Conservation (phyloP, 2,113 vertebrate genomes). For the Sphyrna mokarran region DNA sequence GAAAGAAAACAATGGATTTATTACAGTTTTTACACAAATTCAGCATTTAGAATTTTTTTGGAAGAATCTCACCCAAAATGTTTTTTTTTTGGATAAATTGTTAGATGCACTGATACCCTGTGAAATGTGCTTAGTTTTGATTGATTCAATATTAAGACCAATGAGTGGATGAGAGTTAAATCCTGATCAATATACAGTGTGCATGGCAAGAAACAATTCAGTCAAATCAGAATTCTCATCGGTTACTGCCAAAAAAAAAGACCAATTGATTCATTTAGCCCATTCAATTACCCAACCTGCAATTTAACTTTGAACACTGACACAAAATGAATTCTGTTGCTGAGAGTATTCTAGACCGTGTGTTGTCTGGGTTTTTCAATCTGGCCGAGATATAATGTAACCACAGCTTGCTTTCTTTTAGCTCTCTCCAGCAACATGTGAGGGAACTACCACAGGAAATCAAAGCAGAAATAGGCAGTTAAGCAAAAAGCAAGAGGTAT, state of each 20-base stretch:
- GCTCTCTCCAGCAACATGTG: background rate
- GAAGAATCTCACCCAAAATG: too few relatives aligned
- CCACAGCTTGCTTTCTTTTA: background rate
- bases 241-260: background rate
- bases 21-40: too few relatives aligned
- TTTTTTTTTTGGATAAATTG: background rate
- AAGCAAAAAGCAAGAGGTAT: background rate
- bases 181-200: too few relatives aligned
- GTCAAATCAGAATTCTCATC: background rate
- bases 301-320: background rate
- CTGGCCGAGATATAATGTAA: background rate
- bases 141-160: background rate
- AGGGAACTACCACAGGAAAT: background rate
- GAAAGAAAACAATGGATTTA: too few relatives aligned
- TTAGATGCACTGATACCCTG: background rate
- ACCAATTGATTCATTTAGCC: too few relatives aligned
- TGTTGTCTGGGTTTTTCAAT: slow-evolving; percentile 2
- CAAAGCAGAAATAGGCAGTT: background rate
- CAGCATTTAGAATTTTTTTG: too few relatives aligned
- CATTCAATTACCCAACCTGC: background rate
- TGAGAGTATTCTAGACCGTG: too few relatives aligned
- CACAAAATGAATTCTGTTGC: background rate
- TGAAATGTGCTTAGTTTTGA: background rate
- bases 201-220: background rate
- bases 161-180: background rate